Conservation (phyloP, 2,888 invertebrate genomes). For the Hyposoter dolosus region DNA sequence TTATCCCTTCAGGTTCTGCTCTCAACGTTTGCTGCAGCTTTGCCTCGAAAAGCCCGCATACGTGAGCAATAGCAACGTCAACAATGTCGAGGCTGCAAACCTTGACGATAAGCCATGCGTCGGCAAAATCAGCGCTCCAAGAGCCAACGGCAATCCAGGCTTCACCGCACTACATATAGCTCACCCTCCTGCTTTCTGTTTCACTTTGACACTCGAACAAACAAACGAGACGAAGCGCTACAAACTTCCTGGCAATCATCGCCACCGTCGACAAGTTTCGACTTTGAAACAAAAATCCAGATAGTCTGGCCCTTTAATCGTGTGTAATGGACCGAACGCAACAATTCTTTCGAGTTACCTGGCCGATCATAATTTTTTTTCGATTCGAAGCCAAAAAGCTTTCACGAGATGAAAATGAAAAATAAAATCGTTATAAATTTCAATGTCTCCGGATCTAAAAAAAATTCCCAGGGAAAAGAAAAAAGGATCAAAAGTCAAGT, state of each 20-base stretch:
- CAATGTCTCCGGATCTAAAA: too few species aligned
- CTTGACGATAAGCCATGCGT: conserved; percentile 24
- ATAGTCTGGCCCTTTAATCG: background rate
- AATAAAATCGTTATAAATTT: too few species aligned
- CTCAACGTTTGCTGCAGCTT: background rate
- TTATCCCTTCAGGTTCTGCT: background rate
- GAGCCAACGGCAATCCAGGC: conserved; percentile 10
- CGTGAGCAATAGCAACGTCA: conserved; percentile 21
- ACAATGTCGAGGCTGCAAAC: conserved; percentile 20
- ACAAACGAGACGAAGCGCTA: conserved; percentile 13
- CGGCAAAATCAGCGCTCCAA: conserved; percentile 11
- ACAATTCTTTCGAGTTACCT: background rate
- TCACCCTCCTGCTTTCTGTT: conserved; percentile 6
- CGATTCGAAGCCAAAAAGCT: background rate
- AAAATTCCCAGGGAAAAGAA: too few species aligned
- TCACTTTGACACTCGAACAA: conserved; percentile 17
- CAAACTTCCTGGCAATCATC: background rate
- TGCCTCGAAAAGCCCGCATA: conserved; percentile 13
- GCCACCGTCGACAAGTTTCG: background rate
- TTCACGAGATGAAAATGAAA: background rate
- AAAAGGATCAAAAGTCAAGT: too few species aligned
- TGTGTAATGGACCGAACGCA: background rate
- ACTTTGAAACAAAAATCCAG: background rate
- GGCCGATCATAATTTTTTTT: background rate
- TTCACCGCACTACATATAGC: conserved; percentile 7